Evolutionary conservation across 1,140 invertebrate species (phyloP).

Genomic region (Penaeus vannamei): DNA sequence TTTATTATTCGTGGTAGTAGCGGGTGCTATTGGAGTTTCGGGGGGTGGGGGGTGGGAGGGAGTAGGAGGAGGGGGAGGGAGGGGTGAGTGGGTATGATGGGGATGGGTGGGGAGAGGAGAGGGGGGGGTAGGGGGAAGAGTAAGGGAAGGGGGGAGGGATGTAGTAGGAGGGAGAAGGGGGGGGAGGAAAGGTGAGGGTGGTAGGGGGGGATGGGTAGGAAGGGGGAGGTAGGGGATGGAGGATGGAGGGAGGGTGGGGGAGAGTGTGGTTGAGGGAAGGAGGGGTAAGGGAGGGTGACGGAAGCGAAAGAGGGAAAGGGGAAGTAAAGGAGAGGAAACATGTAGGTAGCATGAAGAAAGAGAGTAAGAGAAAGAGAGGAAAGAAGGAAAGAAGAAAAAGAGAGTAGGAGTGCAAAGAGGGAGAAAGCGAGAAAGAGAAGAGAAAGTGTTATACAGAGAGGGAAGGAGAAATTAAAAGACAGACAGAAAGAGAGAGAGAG

Average conservation of each 20-base stretch:
- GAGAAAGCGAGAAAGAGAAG: no score
- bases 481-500: conserved; percentile 28
- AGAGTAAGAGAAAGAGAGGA: no score
- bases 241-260: no score
- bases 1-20: neutral
- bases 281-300: neutral
- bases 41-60: neutral
- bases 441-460: neutral
- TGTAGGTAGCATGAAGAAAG: no score
- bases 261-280: no score
- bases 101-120: neutral
- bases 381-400: no score
- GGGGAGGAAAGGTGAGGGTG: neutral
- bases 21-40: neutral
- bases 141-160: neutral
- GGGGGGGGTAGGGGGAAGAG: no score
- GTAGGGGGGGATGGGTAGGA: neutral
- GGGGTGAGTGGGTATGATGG: neutral
- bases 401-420: no score
- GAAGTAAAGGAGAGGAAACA: neutral
- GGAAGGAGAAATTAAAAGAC: neutral
- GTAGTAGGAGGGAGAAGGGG: neutral
- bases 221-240: neutral
- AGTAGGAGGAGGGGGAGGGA: neutral
- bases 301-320: neutral